phyloP scores from a whole-genome alignment of 2,888 invertebrate species.

The Diaperis boleti region DNA sequence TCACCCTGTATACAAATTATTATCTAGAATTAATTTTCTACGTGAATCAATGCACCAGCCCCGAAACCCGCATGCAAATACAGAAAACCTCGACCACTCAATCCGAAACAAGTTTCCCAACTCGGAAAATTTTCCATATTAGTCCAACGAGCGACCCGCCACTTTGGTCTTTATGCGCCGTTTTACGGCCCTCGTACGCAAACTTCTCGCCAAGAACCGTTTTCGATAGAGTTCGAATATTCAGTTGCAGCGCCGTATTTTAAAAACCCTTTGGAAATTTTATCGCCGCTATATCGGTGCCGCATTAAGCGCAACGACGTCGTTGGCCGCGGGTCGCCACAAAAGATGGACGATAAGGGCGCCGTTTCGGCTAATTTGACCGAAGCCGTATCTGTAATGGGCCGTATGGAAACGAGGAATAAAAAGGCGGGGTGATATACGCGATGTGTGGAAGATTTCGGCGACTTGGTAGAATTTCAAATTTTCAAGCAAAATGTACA shows the following conservation, averaged over 20 bases:
- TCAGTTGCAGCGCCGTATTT: no score
- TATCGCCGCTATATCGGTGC: no score
- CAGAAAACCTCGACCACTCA: neutral
- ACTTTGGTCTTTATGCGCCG: neutral
- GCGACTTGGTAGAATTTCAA: neutral
- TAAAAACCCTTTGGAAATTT: no score
- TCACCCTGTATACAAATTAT: no score
- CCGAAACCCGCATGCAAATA: no score
- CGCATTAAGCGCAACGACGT: no score
- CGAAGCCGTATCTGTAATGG: conserved; percentile 7
- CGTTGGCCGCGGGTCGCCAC: no score
- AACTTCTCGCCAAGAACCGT: conserved; percentile 1
- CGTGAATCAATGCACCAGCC: no score
- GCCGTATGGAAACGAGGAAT: conserved; percentile 3
- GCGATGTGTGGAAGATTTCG: neutral
- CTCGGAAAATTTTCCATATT: conserved; percentile 10
- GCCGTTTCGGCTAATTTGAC: conserved; percentile 15
- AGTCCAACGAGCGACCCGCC: conserved; percentile 2
- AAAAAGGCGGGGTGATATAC: neutral
- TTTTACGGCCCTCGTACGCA: neutral
- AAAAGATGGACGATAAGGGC: conserved; percentile 14
- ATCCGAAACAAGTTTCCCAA: neutral
- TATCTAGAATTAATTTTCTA: no score
- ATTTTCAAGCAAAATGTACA: no score
- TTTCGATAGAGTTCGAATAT: conserved; percentile 1